Evolutionary conservation across 2,888 invertebrate species (phyloP).

Genomic region (Antheraea yamamai): DNA sequence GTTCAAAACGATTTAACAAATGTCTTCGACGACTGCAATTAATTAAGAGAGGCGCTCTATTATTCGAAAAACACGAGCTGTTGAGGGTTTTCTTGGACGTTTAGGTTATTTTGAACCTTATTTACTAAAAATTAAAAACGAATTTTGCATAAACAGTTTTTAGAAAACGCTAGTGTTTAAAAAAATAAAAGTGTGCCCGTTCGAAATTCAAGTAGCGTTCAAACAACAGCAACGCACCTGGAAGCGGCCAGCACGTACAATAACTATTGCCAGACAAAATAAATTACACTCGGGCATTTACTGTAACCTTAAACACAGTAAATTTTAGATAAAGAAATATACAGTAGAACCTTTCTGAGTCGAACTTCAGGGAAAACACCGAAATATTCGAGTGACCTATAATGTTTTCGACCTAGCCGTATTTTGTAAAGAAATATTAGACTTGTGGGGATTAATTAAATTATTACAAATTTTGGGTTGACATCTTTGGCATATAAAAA

Average conservation of each 20-base stretch:
- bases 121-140: neutral
- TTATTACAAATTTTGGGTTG: no score
- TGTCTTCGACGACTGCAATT: conserved; percentile 31
- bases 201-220: conserved; percentile 40
- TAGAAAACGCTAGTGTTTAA: conserved; percentile 19
- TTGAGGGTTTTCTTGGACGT: neutral
- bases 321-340: neutral
- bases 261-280: conserved; percentile 14
- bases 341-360: neutral
- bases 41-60: conserved; percentile 33
- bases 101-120: neutral
- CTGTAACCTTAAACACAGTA: conserved; percentile 14
- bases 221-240: conserved; percentile 45
- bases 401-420: no score
- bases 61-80: conserved; percentile 19
- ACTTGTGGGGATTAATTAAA: no score
- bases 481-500: no score
- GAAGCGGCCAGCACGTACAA: conserved; percentile 28
- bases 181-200: conserved; percentile 37
- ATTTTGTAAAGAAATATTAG: no score
- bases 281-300: conserved; percentile 12
- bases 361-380: no score
- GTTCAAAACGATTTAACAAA: conserved; percentile 28
- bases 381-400: no score
- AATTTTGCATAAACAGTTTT: conserved; percentile 16